Percentiles rank a stretch among this genome's conserved stretches.
Conservation (phyloP, 2,888 invertebrate species). For the Agonopterix heracliana region DNA sequence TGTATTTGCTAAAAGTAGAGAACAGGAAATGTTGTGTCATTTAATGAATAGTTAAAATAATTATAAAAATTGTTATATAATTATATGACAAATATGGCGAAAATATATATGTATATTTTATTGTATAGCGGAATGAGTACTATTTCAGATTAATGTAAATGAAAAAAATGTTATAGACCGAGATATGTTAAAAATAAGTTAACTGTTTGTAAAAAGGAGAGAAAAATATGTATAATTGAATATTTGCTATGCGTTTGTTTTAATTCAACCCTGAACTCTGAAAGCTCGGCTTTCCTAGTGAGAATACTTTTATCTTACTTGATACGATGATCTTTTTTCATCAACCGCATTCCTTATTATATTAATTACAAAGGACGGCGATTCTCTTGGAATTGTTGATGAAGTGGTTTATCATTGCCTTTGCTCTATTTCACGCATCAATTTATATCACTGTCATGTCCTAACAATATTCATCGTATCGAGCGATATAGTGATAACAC, state of each 20-base stretch:
- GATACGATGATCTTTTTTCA: too few species aligned
- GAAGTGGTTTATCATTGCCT: too few species aligned
- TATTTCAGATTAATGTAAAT: slow-evolving; percentile 72
- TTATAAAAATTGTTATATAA: slow-evolving; percentile 59
- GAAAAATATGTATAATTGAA: slow-evolving; percentile 74
- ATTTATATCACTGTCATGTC: too few species aligned
- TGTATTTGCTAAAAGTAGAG: slow-evolving; percentile 39
- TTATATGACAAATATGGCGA: slow-evolving; percentile 68
- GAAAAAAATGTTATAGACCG: slow-evolving; percentile 67
- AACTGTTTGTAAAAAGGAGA: slow-evolving; percentile 75
- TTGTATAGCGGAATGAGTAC: slow-evolving; percentile 72
- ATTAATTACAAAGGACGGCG: too few species aligned
- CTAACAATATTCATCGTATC: too few species aligned
- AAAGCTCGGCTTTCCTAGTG: not conserved
- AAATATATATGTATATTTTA: slow-evolving; percentile 68
- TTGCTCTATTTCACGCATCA: too few species aligned
- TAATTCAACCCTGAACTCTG: slow-evolving; percentile 29
- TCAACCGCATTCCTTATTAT: too few species aligned
- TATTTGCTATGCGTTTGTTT: slow-evolving; percentile 67
- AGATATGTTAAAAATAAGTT: slow-evolving; percentile 72
- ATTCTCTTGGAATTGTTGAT: too few species aligned
- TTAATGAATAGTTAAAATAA: slow-evolving; percentile 61
- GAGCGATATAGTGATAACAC: too few species aligned
- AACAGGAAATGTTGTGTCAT: slow-evolving; percentile 70
- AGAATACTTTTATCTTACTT: too few species aligned